Conservation (phyloP, 2,888 invertebrate genomes). For the Ectemnius cavifrons region DNA sequence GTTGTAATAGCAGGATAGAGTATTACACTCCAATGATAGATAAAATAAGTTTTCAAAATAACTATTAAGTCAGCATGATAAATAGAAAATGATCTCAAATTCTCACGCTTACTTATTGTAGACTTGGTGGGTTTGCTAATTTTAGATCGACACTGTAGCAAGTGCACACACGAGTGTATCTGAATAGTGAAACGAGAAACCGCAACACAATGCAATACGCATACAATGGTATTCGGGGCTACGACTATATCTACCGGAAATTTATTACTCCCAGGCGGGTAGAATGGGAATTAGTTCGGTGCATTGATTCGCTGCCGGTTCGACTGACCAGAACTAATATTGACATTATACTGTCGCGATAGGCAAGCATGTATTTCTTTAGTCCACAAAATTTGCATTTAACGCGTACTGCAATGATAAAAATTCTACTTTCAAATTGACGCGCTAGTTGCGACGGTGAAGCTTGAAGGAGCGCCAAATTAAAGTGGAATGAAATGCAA, state of each 20-base stretch:
- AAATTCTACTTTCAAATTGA: no score
- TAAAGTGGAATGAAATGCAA: no score
- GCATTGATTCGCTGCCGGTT: conserved; percentile 26
- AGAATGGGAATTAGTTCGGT: conserved; percentile 18
- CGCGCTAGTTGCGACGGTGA: no score
- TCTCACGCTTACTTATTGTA: no score
- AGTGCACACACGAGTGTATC: neutral
- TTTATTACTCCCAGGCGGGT: conserved; percentile 20
- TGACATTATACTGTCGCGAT: neutral
- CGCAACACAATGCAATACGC: conserved; percentile 15
- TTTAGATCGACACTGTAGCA: neutral
- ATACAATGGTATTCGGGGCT: neutral
- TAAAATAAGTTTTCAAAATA: no score
- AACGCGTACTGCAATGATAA: no score
- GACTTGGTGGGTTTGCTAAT: no score
- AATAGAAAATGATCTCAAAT: no score
- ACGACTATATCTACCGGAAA: conserved; percentile 29
- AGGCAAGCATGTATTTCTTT: neutral
- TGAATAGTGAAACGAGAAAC: conserved; percentile 5
- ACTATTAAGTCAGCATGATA: no score
- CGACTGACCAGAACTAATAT: neutral
- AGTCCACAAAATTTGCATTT: neutral
- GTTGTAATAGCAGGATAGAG: no score
- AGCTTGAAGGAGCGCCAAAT: no score
- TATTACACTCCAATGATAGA: no score